Evolutionary conservation across 2,888 invertebrate genomes (phyloP).

Genomic region (Camponotus fellah): DNA sequence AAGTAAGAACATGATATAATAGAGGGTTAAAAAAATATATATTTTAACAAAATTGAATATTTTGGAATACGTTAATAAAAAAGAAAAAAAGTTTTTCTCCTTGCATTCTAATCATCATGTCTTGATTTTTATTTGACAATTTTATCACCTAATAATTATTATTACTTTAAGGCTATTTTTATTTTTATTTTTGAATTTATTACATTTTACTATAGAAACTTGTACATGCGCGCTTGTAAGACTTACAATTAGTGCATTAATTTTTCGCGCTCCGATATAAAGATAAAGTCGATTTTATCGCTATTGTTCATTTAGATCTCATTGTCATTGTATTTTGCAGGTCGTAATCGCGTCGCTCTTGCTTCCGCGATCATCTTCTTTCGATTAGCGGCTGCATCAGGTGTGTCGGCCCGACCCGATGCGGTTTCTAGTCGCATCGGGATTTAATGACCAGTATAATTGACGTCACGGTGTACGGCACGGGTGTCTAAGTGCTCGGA

Average conservation of each 20-base stretch:
- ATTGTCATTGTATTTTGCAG: neutral
- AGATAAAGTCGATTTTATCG: neutral
- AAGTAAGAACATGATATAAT: too few relatives aligned
- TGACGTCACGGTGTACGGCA: constrained; percentile 62
- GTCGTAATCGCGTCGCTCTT: constrained; percentile 6
- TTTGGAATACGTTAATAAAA: too few relatives aligned
- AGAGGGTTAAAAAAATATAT: too few relatives aligned
- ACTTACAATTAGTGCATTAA: neutral
- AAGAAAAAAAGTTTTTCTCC: too few relatives aligned
- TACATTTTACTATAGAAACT: neutral
- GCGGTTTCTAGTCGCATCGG: constrained; percentile 53
- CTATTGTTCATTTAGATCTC: constrained; percentile 5
- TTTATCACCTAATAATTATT: too few relatives aligned
- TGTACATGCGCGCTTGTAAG: neutral
- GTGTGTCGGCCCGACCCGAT: constrained; percentile 41
- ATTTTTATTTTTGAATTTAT: too few relatives aligned
- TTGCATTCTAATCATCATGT: too few relatives aligned
- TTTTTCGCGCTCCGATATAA: neutral
- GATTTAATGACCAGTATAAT: constrained; percentile 63
- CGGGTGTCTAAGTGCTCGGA: constrained; percentile 65
- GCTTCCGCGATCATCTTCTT: constrained; percentile 38
- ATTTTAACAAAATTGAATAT: too few relatives aligned
- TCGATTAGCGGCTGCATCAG: constrained; percentile 48
- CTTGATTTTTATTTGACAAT: too few relatives aligned
- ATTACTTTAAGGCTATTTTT: too few relatives aligned